A percentile compares a stretch with the other conserved stretches of the same genome.
Conservation (phyloP, 2,797 vertebrate genomes). For the Rhincodon typus region DNA sequence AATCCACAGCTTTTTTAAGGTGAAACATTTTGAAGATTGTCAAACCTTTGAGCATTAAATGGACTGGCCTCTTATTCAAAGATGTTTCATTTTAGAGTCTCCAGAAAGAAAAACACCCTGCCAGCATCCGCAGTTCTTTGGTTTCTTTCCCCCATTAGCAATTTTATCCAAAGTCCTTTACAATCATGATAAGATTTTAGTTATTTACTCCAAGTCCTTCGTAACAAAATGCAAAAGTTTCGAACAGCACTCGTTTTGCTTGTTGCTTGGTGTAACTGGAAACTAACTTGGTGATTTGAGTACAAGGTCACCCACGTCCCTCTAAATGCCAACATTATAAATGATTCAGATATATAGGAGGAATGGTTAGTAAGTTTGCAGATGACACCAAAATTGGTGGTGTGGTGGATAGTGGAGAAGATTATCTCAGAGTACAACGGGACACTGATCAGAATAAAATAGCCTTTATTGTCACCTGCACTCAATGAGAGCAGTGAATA, state of each 20-base stretch:
- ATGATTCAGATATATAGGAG: too few relatives aligned
- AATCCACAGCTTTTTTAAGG: neutral
- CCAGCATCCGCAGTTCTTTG: neutral
- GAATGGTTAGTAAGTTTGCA: too few relatives aligned
- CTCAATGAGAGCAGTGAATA: too few relatives aligned
- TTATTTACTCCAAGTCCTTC: neutral
- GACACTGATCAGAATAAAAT: too few relatives aligned
- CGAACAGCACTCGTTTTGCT: neutral
- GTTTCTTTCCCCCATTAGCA: neutral
- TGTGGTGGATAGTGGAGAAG: too few relatives aligned
- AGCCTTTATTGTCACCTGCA: too few relatives aligned
- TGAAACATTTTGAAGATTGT: neutral
- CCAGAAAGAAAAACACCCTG: neutral
- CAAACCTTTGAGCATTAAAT: neutral
- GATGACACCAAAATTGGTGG: too few relatives aligned
- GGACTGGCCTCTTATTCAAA: neutral
- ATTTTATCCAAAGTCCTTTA: too few relatives aligned
- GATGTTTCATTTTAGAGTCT: too few relatives aligned
- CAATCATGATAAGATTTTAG: neutral
- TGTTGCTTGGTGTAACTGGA: neutral
- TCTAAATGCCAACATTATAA: neutral
- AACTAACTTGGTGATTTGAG: neutral
- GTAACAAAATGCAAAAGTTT: neutral
- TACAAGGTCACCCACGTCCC: neutral
- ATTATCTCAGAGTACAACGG: too few relatives aligned